Percentiles rank a stretch among this genome's conserved stretches.
phyloP scores from a whole-genome alignment of 2,797 vertebrate species.

The Hylomyscus alleni region DNA sequence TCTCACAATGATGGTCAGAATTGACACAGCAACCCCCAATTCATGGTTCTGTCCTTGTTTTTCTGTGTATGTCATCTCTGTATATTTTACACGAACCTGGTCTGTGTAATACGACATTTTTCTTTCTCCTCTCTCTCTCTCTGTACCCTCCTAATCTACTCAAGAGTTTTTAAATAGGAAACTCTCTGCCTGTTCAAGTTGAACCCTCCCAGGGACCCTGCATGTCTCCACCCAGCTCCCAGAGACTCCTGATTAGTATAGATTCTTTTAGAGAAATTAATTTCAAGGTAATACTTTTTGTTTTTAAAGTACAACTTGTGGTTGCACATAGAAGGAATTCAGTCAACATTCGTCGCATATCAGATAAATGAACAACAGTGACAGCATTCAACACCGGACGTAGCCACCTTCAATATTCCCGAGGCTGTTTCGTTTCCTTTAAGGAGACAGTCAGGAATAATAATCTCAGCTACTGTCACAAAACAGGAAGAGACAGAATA shows the following conservation, averaged over 20 bases:
- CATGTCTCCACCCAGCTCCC: neutral
- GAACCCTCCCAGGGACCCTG: neutral
- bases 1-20: fast-evolving
- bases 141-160: neutral
- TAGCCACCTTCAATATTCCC: constrained; percentile 28
- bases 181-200: neutral
- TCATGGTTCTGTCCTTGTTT: neutral
- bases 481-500: neutral
- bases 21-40: neutral
- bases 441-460: constrained; percentile 53
- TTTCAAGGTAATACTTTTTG: constrained; percentile 18
- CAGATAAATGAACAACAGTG: neutral
- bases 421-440: neutral
- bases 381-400: neutral
- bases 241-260: neutral
- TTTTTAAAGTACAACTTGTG: neutral
- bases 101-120: neutral
- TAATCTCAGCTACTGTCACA: constrained; percentile 13
- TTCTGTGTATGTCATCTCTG: neutral
- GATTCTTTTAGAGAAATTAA: constrained; percentile 46
- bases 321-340: neutral
- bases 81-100: neutral
- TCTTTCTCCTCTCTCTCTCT: neutral
- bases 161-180: neutral
- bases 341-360: constrained; percentile 3